These are phyloP conservation scores for Cercopithecus mona DNA, from an alignment of 2,113 vertebrate genomes.

Conservation along the genomic window DNA sequence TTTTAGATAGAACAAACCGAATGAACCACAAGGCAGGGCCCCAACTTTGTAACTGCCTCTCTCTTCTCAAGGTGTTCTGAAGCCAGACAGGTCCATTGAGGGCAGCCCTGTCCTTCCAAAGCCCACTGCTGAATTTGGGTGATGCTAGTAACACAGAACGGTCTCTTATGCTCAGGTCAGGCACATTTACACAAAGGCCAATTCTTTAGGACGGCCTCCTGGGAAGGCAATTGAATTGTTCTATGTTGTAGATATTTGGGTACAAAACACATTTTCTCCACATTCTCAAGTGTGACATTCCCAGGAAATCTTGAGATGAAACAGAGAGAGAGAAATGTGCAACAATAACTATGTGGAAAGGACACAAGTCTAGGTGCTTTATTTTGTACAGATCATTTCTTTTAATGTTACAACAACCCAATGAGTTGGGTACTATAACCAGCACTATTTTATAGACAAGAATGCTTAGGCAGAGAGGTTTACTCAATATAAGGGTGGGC, in stretches of 20 bases:
- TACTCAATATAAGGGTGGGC: neutral
- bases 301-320: neutral
- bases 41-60: neutral
- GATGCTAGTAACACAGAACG: neutral
- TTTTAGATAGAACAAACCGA: neutral
- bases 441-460: neutral
- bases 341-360: neutral
- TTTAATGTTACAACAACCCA: neutral
- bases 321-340: neutral
- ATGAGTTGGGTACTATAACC: neutral
- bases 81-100: neutral
- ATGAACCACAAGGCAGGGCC: neutral
- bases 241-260: slow-evolving; percentile 39
- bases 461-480: neutral
- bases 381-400: neutral
- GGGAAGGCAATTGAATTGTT: slow-evolving; percentile 36
- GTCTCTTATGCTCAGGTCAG: neutral
- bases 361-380: neutral
- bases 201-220: neutral
- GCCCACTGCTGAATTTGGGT: neutral
- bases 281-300: neutral
- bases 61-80: neutral
- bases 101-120: neutral
- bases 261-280: slow-evolving; percentile 42
- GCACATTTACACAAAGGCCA: neutral